These are phyloP conservation scores for Xyrauchen texanus DNA, from an alignment of 2,113 vertebrate genomes.

Conservation along the genomic window DNA sequence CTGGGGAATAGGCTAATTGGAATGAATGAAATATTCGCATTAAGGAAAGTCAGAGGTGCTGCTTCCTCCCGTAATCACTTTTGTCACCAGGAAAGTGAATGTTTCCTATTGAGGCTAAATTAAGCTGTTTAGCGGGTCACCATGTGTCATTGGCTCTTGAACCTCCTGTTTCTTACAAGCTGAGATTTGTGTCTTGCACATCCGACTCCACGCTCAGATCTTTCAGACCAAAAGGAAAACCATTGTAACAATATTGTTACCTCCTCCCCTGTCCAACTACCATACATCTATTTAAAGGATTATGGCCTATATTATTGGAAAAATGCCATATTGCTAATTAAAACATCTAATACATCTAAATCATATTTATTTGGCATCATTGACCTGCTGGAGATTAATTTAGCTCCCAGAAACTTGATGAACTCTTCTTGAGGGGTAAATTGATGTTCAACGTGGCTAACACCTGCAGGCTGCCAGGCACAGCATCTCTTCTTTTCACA, in stretches of 20 bases:
- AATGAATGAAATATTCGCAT: conserved; percentile 68
- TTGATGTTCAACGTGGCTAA: conserved; percentile 30
- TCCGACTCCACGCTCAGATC: background rate
- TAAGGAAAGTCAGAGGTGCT: conserved; percentile 67
- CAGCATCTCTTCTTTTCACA: background rate
- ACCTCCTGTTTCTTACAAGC: conserved; percentile 50
- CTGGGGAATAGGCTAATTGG: conserved; percentile 69
- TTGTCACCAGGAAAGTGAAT: conserved; percentile 57
- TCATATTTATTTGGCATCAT: background rate
- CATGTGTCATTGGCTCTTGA: conserved; percentile 55
- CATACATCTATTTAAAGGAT: background rate
- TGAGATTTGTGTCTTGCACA: conserved; percentile 27
- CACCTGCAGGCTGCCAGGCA: conserved; percentile 2
- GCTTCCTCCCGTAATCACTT: conserved; percentile 58
- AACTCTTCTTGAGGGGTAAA: conserved; percentile 5
- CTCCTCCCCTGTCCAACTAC: background rate
- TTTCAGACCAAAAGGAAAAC: conserved; percentile 20
- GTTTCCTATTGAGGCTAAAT: conserved; percentile 60
- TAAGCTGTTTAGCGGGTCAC: conserved; percentile 60
- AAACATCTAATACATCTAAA: background rate
- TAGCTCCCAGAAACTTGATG: conserved; percentile 22
- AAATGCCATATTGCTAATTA: conserved; percentile 16
- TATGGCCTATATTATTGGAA: conserved; percentile 7
- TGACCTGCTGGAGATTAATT: conserved; percentile 19
- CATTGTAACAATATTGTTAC: conserved; percentile 21